phyloP scores from a whole-genome alignment of 2,888 invertebrate species.

The Pocota personata region DNA sequence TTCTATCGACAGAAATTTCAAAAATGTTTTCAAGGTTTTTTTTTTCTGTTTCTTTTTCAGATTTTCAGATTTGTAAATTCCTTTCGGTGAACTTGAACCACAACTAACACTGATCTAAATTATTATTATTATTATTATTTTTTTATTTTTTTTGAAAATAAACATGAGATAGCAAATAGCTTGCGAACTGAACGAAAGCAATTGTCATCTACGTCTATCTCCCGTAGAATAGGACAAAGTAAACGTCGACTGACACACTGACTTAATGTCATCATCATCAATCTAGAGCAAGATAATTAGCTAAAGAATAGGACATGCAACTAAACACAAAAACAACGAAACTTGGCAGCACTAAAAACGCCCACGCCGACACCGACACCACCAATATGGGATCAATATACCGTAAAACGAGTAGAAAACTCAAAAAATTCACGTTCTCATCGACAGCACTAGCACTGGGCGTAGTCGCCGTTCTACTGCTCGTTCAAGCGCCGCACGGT shows the following conservation, averaged over 20 bases:
- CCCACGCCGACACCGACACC: slow-evolving; percentile 31
- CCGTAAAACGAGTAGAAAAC: slow-evolving; percentile 55
- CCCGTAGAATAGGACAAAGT: slow-evolving; percentile 6
- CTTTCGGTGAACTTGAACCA: slow-evolving; percentile 46
- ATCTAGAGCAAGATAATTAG: neutral
- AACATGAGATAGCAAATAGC: slow-evolving; percentile 67
- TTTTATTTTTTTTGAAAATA: neutral
- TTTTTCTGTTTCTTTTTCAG: neutral
- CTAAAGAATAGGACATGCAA: slow-evolving; percentile 25
- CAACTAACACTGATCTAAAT: slow-evolving; percentile 32
- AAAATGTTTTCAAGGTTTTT: slow-evolving; percentile 10
- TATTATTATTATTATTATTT: neutral
- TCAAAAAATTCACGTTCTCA: slow-evolving; percentile 48
- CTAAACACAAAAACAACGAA: slow-evolving; percentile 59
- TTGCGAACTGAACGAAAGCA: slow-evolving; percentile 43
- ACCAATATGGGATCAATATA: slow-evolving; percentile 70
- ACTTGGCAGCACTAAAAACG: slow-evolving; percentile 27
- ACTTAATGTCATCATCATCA: slow-evolving; percentile 63
- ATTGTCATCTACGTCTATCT: slow-evolving; percentile 51
- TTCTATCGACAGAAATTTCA: slow-evolving; percentile 21
- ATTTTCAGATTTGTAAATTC: slow-evolving; percentile 49
- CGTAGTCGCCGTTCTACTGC: slow-evolving; percentile 28
- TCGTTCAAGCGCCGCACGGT: slow-evolving; percentile 56
- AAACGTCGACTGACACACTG: slow-evolving; percentile 36
- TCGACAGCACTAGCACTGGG: slow-evolving; percentile 59